Conservation (phyloP, 2,888 invertebrate species). For the Capitulum mitella region DNA sequence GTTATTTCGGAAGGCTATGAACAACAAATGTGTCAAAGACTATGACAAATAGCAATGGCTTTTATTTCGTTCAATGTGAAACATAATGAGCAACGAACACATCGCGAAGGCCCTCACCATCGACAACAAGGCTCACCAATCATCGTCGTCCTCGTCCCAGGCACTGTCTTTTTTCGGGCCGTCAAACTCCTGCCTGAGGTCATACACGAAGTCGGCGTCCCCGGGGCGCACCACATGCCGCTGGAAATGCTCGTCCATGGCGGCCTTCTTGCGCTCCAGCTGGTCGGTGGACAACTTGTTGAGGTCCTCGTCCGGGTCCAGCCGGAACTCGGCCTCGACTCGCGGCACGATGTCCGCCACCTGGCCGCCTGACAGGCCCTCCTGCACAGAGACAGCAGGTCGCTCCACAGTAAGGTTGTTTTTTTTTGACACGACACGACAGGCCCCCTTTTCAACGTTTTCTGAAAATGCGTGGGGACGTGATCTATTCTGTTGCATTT, state of each 20-base stretch:
- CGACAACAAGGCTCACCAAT: too few species aligned
- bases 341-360: conserved; percentile 43
- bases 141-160: conserved; percentile 43
- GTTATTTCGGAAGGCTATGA: too few species aligned
- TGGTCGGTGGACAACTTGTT: conserved; percentile 46
- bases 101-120: too few species aligned
- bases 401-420: too few species aligned
- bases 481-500: too few species aligned
- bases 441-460: conserved; percentile 36
- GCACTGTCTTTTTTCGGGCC: conserved; percentile 42
- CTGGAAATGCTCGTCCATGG: conserved; percentile 47
- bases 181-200: conserved; percentile 44
- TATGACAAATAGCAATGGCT: too few species aligned
- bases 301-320: conserved; percentile 48
- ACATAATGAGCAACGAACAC: too few species aligned
- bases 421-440: too few species aligned
- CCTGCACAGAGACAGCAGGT: conserved; percentile 4
- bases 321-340: conserved; percentile 41
- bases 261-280: conserved; percentile 46
- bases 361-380: conserved; percentile 36
- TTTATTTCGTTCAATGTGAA: too few species aligned
- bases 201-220: conserved; percentile 47
- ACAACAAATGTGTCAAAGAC: too few species aligned
- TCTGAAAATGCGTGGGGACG: neutral
- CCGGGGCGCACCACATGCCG: conserved; percentile 45